Conservation (phyloP, 2,113 vertebrate genomes). For the Azemiops feae region DNA sequence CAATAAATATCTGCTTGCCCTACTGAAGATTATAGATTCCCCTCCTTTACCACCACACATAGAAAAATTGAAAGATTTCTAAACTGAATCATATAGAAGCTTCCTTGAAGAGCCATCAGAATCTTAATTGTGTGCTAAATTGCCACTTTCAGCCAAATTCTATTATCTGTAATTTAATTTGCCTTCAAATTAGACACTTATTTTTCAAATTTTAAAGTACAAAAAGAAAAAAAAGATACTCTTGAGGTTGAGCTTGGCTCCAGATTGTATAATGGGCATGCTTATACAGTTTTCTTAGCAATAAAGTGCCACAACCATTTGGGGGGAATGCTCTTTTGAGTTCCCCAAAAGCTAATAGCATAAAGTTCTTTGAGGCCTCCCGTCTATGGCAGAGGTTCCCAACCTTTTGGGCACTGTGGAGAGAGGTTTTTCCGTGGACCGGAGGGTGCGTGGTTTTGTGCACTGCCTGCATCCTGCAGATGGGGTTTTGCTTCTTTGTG, state of each 20-base stretch:
- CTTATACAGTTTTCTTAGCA: background rate
- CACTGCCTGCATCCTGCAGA: too few relatives aligned
- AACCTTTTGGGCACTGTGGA: too few relatives aligned
- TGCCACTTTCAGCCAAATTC: background rate
- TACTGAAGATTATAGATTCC: background rate
- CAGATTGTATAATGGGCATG: background rate
- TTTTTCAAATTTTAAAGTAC: background rate
- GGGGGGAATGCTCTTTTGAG: background rate
- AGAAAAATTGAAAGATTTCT: background rate
- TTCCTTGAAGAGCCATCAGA: background rate
- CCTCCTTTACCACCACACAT: background rate
- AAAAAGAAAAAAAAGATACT: background rate
- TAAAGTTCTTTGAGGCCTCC: background rate
- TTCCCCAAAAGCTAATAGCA: background rate
- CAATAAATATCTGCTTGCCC: background rate
- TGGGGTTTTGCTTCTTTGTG: too few relatives aligned
- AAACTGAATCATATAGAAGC: background rate
- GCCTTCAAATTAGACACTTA: background rate
- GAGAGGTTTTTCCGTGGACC: too few relatives aligned
- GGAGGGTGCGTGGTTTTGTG: too few relatives aligned
- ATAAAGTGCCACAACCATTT: background rate
- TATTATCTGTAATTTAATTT: background rate
- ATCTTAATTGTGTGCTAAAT: background rate
- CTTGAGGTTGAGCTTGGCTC: background rate
- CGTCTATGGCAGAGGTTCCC: background rate